Conservation (phyloP, 1,140 invertebrate genomes). For the Epicauta chinensis region DNA sequence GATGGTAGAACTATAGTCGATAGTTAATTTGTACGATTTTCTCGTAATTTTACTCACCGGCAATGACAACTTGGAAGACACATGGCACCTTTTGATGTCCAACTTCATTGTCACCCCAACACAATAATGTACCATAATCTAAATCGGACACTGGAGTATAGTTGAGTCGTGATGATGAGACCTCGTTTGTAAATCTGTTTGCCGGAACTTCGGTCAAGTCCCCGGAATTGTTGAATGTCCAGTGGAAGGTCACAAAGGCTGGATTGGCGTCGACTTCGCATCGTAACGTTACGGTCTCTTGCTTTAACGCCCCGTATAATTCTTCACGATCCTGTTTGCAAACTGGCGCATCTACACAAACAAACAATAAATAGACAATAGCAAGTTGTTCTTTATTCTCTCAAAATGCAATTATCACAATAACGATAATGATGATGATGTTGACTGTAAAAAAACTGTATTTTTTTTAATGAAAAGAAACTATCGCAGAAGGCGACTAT, state of each 20-base stretch:
- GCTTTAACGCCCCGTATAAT: constrained; percentile 74
- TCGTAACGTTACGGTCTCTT: constrained; percentile 72
- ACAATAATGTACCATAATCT: constrained; percentile 82
- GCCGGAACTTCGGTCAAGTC: constrained; percentile 70
- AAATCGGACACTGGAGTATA: constrained; percentile 79
- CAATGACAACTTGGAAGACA: constrained; percentile 72
- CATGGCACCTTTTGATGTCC: constrained; percentile 79
- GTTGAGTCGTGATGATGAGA: constrained; percentile 69
- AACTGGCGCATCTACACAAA: constrained; percentile 64
- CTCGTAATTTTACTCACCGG: constrained; percentile 46
- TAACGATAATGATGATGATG: no score
- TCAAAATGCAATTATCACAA: no score
- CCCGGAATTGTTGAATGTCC: constrained; percentile 84
- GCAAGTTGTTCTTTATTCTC: no score
- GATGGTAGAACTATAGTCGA: no score
- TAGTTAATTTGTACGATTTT: background rate
- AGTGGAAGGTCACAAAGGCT: constrained; percentile 69
- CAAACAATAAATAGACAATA: no score
- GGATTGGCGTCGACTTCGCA: constrained; percentile 85
- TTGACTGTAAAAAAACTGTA: no score
- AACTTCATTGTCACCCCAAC: constrained; percentile 75
- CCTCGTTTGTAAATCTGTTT: constrained; percentile 55
- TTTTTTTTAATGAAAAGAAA: no score
- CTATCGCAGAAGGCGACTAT: no score
- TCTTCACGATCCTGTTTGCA: constrained; percentile 70